Percentiles rank a stretch among this genome's conserved stretches.
These are phyloP conservation scores for Lathronympha strigana DNA, from an alignment of 2,888 invertebrate genomes.

Conservation along the genomic window DNA sequence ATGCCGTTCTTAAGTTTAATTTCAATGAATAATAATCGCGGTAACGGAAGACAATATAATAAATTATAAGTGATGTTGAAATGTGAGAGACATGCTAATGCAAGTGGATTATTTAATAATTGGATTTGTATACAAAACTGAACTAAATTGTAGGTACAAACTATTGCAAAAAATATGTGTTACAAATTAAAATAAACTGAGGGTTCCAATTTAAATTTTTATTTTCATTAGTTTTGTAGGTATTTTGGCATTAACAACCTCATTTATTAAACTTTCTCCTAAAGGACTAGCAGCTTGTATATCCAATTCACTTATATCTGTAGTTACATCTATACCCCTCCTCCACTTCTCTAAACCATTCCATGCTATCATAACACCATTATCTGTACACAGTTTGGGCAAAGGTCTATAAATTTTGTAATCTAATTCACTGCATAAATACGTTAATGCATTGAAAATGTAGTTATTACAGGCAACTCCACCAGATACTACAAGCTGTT, in stretches of 20 bases:
- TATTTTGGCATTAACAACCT: conserved; percentile 84
- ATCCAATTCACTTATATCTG: conserved; percentile 86
- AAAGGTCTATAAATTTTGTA: conserved; percentile 90
- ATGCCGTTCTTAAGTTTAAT: too few relatives aligned
- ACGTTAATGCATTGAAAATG: conserved; percentile 87
- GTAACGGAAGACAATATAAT: too few relatives aligned
- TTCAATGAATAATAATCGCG: too few relatives aligned
- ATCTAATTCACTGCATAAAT: conserved; percentile 87
- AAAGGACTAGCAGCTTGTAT: conserved; percentile 86
- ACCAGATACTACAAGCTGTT: conserved; percentile 93
- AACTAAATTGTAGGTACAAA: too few relatives aligned
- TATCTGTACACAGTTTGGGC: conserved; percentile 96
- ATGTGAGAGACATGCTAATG: too few relatives aligned
- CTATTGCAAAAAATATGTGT: too few relatives aligned
- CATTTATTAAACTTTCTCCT: conserved; percentile 85
- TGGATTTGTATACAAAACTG: too few relatives aligned
- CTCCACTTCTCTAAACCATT: conserved; percentile 94
- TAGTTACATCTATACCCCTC: conserved; percentile 77
- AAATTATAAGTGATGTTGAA: too few relatives aligned
- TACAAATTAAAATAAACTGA: neutral
- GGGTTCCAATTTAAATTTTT: conserved; percentile 41
- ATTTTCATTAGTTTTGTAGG: conserved; percentile 70
- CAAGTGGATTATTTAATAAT: too few relatives aligned
- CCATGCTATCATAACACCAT: conserved; percentile 99
- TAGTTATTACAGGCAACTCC: conserved; percentile 98